Percentiles rank a stretch among this genome's conserved stretches.
Conservation (phyloP, 2,888 invertebrate species). For the Adelognathus sp. region DNA sequence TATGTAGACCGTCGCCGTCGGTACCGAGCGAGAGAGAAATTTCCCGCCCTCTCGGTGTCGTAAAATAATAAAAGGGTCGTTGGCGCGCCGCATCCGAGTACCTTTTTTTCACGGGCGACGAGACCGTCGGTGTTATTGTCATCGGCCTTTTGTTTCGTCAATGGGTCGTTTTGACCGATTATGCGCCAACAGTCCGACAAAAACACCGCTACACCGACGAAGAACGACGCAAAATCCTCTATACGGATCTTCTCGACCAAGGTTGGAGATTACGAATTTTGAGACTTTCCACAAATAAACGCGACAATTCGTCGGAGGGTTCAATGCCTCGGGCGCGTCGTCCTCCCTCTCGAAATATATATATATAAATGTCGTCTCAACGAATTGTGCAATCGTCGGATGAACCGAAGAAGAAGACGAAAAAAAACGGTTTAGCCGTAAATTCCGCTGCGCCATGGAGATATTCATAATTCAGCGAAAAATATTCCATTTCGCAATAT, state of each 20-base stretch:
- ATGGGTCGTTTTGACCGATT: too few relatives aligned
- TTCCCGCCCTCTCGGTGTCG: too few relatives aligned
- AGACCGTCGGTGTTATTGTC: too few relatives aligned
- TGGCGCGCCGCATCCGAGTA: constrained; percentile 7
- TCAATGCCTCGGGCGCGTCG: not conserved
- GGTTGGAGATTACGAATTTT: not conserved
- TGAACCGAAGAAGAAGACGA: constrained; percentile 1
- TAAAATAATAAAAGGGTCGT: constrained; percentile 43
- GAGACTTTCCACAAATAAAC: not conserved
- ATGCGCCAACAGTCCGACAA: constrained; percentile 18
- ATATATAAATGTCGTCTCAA: not conserved
- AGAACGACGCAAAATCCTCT: not conserved
- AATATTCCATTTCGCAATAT: constrained; percentile 3
- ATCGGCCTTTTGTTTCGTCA: too few relatives aligned
- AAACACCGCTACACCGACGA: not conserved
- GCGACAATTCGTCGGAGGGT: not conserved
- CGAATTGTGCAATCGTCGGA: constrained; percentile 27
- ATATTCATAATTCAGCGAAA: constrained; percentile 13
- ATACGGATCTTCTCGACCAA: not conserved
- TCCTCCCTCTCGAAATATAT: not conserved
- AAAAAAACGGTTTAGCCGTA: constrained; percentile 15
- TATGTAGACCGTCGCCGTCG: constrained; percentile 39
- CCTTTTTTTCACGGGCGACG: too few relatives aligned
- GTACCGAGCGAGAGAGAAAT: too few relatives aligned
- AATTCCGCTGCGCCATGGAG: constrained; percentile 9